These are phyloP conservation scores for Troides oblongomaculatus DNA, from an alignment of 2,888 invertebrate species.

Conservation along the genomic window DNA sequence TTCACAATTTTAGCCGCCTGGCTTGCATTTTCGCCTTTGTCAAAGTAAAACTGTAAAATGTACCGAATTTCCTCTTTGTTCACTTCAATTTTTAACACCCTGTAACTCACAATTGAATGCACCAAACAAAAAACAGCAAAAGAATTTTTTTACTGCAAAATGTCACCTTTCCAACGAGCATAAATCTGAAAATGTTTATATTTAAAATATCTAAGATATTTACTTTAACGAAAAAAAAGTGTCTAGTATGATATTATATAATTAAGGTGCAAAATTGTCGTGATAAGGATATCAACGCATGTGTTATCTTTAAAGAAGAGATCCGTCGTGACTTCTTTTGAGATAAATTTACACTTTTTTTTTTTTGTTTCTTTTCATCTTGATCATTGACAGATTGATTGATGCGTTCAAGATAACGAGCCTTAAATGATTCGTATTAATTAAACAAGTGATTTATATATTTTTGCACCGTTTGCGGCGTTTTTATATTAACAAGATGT, in stretches of 20 bases:
- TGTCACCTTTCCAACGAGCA: too few relatives aligned
- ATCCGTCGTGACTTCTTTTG: not conserved
- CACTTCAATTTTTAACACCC: too few relatives aligned
- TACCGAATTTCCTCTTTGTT: too few relatives aligned
- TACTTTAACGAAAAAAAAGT: not conserved
- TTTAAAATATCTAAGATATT: too few relatives aligned
- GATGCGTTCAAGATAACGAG: slow-evolving; percentile 11
- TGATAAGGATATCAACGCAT: not conserved
- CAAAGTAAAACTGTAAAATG: too few relatives aligned
- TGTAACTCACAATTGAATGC: too few relatives aligned
- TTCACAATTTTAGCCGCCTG: too few relatives aligned
- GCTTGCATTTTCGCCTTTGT: too few relatives aligned
- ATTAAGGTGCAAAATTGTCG: not conserved
- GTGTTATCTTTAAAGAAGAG: not conserved
- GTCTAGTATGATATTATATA: not conserved
- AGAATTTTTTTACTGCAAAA: too few relatives aligned
- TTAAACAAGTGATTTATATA: slow-evolving; percentile 3
- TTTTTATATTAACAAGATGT: slow-evolving; percentile 5
- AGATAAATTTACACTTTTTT: not conserved
- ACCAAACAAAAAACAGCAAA: too few relatives aligned
- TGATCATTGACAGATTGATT: slow-evolving; percentile 20
- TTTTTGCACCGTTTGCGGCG: not conserved
- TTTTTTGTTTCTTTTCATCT: not conserved
- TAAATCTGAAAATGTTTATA: too few relatives aligned
- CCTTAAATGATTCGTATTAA: slow-evolving; percentile 17